Percentiles rank a stretch among this genome's conserved stretches.
Evolutionary conservation across 1,140 invertebrate genomes (phyloP).

Genomic region (Monomorium pharaonis): DNA sequence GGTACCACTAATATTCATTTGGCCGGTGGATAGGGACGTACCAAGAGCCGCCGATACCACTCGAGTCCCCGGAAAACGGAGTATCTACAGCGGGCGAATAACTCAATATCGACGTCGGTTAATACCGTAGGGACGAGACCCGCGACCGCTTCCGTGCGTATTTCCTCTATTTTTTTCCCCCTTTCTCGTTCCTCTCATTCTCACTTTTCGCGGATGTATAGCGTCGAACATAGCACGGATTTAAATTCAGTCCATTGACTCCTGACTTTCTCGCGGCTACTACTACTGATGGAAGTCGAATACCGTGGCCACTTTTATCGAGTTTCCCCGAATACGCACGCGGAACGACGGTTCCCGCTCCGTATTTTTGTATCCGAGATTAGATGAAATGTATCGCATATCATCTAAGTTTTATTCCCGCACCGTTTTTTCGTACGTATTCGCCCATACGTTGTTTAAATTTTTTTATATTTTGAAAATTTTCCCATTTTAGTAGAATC

Average conservation of each 20-base stretch:
- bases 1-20: slow-evolving; percentile 83
- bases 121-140: slow-evolving; percentile 74
- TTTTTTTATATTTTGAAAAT: slow-evolving; percentile 1
- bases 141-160: slow-evolving; percentile 71
- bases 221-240: slow-evolving; percentile 34
- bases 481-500: background rate
- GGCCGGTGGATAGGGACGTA: slow-evolving; percentile 68
- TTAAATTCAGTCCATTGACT: slow-evolving; percentile 42
- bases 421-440: background rate
- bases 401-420: background rate
- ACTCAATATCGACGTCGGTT: slow-evolving; percentile 80
- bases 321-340: background rate
- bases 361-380: background rate
- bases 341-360: background rate
- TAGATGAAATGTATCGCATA: background rate
- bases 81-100: slow-evolving; percentile 78
- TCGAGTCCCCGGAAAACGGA: slow-evolving; percentile 76
- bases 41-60: slow-evolving; percentile 67
- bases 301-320: slow-evolving; percentile 13
- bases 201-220: background rate
- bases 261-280: background rate
- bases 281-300: background rate
- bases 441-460: background rate
- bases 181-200: slow-evolving; percentile 42
- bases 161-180: slow-evolving; percentile 62